Evolutionary conservation across 2,888 invertebrate species (phyloP).

Genomic region (Gerris lacustris): DNA sequence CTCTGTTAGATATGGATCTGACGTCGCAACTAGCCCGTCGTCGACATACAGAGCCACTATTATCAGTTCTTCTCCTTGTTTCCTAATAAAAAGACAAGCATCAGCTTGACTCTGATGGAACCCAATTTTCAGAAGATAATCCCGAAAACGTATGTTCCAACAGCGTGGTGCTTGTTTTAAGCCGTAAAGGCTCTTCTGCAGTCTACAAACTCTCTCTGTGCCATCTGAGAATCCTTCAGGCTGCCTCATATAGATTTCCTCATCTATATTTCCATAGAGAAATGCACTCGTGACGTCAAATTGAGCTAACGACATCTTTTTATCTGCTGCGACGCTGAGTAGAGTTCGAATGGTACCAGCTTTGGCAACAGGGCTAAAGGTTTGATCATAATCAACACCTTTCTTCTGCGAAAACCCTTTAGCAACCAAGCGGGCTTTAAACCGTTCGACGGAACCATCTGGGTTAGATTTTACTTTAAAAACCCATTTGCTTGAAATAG

Average conservation of each 20-base stretch:
- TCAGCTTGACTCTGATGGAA: constrained; percentile 31
- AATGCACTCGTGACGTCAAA: constrained; percentile 34
- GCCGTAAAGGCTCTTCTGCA: constrained; percentile 35
- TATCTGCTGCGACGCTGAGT: constrained; percentile 29
- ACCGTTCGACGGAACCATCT: constrained; percentile 31
- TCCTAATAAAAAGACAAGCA: constrained; percentile 31
- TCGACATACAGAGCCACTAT: constrained; percentile 33
- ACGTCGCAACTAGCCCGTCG: constrained; percentile 31
- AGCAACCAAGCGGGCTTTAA: constrained; percentile 32
- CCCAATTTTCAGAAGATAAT: constrained; percentile 29
- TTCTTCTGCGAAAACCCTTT: constrained; percentile 30
- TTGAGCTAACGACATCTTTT: constrained; percentile 28
- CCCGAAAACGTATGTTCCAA: constrained; percentile 34
- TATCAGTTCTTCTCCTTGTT: constrained; percentile 24
- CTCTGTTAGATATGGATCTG: constrained; percentile 19
- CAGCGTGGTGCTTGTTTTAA: constrained; percentile 35
- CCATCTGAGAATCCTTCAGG: constrained; percentile 34
- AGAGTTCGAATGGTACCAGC: constrained; percentile 30
- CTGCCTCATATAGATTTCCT: constrained; percentile 34
- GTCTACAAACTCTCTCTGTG: constrained; percentile 32
- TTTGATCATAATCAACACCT: constrained; percentile 32
- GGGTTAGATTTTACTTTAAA: constrained; percentile 30
- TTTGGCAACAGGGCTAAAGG: constrained; percentile 32
- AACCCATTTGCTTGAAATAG: constrained; percentile 32
- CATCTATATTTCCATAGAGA: constrained; percentile 32